Conservation (phyloP, 2,797 vertebrate genomes). For the Apodemus agrarius region DNA sequence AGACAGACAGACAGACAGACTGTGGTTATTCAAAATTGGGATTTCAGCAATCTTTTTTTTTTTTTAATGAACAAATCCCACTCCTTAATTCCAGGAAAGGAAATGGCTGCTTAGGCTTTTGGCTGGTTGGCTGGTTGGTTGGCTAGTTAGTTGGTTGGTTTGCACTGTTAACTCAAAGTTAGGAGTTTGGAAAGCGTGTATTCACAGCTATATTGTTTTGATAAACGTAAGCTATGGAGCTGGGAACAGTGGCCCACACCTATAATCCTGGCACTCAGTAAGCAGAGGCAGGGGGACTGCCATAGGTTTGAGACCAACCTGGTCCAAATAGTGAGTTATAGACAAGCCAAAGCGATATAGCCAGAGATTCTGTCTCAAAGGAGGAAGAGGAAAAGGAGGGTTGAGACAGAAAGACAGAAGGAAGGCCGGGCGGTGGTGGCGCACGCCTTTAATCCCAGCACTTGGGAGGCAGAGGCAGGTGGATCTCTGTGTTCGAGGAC, state of each 20-base stretch:
- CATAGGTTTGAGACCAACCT: neutral
- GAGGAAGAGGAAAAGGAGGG: no score
- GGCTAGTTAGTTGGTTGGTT: neutral
- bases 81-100: slow-evolving; percentile 11
- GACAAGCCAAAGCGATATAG: neutral
- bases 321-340: neutral
- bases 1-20: neutral
- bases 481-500: no score
- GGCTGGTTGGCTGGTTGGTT: neutral
- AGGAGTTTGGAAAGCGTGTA: slow-evolving; percentile 28
- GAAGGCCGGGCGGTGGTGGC: no score
- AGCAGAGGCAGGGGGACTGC: neutral
- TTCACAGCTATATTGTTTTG: neutral
- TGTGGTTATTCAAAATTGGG: neutral
- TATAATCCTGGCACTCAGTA: neutral
- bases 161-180: neutral
- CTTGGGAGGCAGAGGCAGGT: no score
- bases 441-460: no score
- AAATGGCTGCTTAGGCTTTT: neutral
- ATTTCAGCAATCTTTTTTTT: neutral
- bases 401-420: neutral
- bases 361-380: neutral
- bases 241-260: neutral
- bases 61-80: neutral
- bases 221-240: neutral